Evolutionary conservation across 2,888 invertebrate species (phyloP), one percentile per base, ranked within the genome.

Genomic region (Cataglyphis cursor): DNA sequence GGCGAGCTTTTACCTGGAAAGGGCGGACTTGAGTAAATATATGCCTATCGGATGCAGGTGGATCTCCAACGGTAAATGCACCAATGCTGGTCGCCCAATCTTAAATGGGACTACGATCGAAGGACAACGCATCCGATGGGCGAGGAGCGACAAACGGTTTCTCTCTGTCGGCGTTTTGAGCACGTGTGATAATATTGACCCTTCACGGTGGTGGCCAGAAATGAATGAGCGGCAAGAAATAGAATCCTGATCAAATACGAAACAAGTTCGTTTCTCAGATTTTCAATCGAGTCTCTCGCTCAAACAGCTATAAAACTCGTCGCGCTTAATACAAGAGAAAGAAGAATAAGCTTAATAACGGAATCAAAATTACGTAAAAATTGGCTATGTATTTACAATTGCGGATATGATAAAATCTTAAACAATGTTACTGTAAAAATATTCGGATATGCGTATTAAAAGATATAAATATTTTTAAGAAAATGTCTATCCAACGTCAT

Each of bases 181-280:
- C 91, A 92, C 91, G 91, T 91, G 92, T 87, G 91, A 91, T 90
- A 91, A 91, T 91, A 91, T 91, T 91, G 91, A 92, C 90, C 87
- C 82, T 88, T 64, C 61, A 80, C 82, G 85, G 61, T 83, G 85
- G 54, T 78, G 87, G 87, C 70, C 90, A 81, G 83, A 75, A 80
- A 81, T 74, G 78, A 74, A 70, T 82, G 64, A 64, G 61, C 80
- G 68, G 65, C 80, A 74, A 57, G 84, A 86, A 66, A 85, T 84
- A 85, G 85, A 83, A 89, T 91, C 91, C 92, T 91, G 90, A 90
- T 91, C 92, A 91, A 91, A 91, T 82, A 91, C 80, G 83, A 78
- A 84, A 84, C 84, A 66, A 82, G 85, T 81, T 83, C 83, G 75
- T 80, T 75, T 57, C 68, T 64, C 64, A 80, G 68, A 87, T 88